Conservation (phyloP, 2,888 invertebrate species). For the Cryptocephalus primarius region DNA sequence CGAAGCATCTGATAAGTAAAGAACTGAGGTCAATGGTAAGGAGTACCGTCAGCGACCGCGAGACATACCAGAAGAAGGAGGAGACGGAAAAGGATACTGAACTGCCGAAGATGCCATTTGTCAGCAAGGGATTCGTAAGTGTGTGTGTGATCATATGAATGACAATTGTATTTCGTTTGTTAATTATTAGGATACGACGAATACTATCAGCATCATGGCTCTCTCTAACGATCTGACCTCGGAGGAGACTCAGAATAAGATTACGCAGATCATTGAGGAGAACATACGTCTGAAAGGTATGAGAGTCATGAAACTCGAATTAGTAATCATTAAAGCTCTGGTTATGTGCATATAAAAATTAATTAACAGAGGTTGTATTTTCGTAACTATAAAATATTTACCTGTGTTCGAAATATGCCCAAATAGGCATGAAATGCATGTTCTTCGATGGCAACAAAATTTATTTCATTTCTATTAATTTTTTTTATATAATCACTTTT, state of each 20-base stretch:
- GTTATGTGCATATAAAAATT: no score
- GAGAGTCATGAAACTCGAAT: not conserved
- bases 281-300: constrained; percentile 24
- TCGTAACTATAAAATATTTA: no score
- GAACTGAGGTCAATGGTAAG: constrained; percentile 12
- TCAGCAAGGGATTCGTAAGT: constrained; percentile 9
- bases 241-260: constrained; percentile 27
- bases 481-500: no score
- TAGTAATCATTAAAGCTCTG: no score
- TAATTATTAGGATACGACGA: constrained; percentile 3
- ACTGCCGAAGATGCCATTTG: constrained; percentile 6
- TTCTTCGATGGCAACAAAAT: no score
- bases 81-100: constrained; percentile 1
- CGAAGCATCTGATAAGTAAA: constrained; percentile 14
- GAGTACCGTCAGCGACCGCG: not conserved
- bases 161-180: not conserved
- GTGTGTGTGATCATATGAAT: not conserved
- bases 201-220: constrained; percentile 13
- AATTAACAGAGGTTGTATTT: no score
- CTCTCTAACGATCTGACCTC: constrained; percentile 19
- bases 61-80: not conserved
- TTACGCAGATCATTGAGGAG: constrained; percentile 25
- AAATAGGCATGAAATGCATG: no score
- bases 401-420: no score
- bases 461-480: no score